phyloP scores from a whole-genome alignment of 2,888 invertebrate species.

The Melieria picta region DNA sequence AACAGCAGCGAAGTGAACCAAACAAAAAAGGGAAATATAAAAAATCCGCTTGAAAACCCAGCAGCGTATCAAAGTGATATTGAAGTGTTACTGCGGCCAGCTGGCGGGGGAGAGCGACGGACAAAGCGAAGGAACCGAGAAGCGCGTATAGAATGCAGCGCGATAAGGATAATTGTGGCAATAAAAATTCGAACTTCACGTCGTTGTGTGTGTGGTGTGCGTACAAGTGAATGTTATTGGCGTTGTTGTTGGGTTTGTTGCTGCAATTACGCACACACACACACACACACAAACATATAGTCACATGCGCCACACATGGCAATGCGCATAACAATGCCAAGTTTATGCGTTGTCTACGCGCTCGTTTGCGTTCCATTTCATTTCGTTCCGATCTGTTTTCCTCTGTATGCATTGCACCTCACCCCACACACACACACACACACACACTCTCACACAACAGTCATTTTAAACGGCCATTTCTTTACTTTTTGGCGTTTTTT shows the following conservation, averaged over 20 bases:
- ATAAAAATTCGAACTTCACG: slow-evolving; percentile 57
- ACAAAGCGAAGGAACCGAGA: not conserved
- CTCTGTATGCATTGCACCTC: no score
- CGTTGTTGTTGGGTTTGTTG: not conserved
- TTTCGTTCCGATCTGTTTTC: no score
- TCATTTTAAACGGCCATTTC: no score
- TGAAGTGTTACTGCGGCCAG: no score
- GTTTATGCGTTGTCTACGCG: slow-evolving; percentile 50
- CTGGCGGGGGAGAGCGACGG: not conserved
- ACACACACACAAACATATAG: not conserved
- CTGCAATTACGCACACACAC: not conserved
- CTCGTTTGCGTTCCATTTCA: slow-evolving; percentile 13
- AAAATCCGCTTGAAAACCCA: no score
- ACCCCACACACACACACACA: no score
- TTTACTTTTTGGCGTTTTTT: no score
- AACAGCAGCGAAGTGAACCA: not conserved
- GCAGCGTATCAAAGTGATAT: no score
- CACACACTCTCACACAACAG: no score
- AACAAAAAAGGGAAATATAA: no score
- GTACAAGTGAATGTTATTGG: not conserved
- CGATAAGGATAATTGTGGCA: slow-evolving; percentile 65
- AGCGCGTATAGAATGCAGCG: not conserved
- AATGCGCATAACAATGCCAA: slow-evolving; percentile 55
- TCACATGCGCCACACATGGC: not conserved
- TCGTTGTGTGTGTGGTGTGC: not conserved